Evolutionary conservation across 2,888 invertebrate genomes (phyloP).

Genomic region (Eugnorisma glareosa): DNA sequence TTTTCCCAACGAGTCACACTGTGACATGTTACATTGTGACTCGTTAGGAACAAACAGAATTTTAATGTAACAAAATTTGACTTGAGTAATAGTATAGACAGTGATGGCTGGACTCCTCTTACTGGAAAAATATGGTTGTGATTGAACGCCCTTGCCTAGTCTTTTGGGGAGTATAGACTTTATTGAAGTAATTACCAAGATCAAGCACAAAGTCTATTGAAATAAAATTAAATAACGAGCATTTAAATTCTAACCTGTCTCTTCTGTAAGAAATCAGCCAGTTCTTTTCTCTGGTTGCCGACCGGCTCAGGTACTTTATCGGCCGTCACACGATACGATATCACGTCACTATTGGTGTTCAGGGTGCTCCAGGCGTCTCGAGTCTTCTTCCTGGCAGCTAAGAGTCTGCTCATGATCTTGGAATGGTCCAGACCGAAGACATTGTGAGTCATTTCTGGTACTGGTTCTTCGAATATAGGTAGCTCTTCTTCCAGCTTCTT

Average conservation of each 20-base stretch:
- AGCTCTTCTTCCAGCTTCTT: slow-evolving; percentile 81
- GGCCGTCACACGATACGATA: slow-evolving; percentile 78
- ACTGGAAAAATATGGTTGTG: neutral
- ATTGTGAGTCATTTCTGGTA: slow-evolving; percentile 94
- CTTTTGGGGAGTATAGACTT: neutral
- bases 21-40: no score
- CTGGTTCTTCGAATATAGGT: slow-evolving; percentile 80
- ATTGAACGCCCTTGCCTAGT: neutral
- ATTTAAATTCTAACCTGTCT: slow-evolving; percentile 83
- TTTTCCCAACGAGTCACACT: no score
- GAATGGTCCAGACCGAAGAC: slow-evolving; percentile 93
- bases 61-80: neutral
- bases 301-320: slow-evolving; percentile 68
- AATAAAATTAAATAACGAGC: neutral
- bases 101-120: neutral
- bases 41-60: no score
- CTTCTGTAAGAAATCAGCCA: slow-evolving; percentile 90
- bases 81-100: neutral
- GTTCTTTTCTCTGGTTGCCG: slow-evolving; percentile 84
- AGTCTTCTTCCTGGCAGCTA: slow-evolving; percentile 88
- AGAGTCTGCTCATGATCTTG: slow-evolving; percentile 91
- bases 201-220: neutral
- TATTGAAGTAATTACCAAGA: slow-evolving; percentile 1
- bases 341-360: slow-evolving; percentile 72
- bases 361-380: slow-evolving; percentile 89